phyloP scores from a whole-genome alignment of 2,797 vertebrate species.

The Craterocephalus amniculus region DNA sequence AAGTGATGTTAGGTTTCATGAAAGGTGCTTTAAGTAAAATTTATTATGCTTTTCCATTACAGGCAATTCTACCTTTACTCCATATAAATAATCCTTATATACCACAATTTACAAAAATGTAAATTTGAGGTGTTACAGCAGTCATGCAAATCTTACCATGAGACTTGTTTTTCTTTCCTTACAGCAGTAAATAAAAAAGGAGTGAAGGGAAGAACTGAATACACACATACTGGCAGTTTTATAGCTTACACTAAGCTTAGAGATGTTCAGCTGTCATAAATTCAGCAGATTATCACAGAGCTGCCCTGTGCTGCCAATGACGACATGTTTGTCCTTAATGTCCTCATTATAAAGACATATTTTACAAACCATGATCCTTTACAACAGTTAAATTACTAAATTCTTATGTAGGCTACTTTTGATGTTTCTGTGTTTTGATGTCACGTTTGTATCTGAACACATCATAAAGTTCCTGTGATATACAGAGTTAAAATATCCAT shows the following conservation, averaged over 20 bases:
- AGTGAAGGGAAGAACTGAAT: background rate
- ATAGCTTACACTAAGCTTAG: conserved; percentile 38
- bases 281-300: conserved; percentile 53
- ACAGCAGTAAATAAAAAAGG: background rate
- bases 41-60: too few species aligned
- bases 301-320: conserved; percentile 51
- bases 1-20: too few species aligned
- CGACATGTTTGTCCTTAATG: background rate
- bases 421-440: too few species aligned
- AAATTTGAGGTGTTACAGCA: too few species aligned
- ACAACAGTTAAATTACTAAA: too few species aligned
- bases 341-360: conserved; percentile 17
- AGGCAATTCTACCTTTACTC: too few species aligned
- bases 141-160: too few species aligned
- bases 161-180: too few species aligned
- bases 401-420: too few species aligned
- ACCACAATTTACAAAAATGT: too few species aligned
- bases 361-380: background rate
- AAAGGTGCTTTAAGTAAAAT: too few species aligned
- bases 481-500: background rate
- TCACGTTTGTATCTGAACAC: background rate
- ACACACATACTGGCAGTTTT: conserved; percentile 1
- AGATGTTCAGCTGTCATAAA: conserved; percentile 58
- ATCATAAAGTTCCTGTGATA: background rate
- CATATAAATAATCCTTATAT: background rate